Percentiles rank a stretch among this genome's conserved stretches.
These are phyloP conservation scores for Pollachius pollachius DNA, from an alignment of 2,113 vertebrate species.

Conservation along the genomic window DNA sequence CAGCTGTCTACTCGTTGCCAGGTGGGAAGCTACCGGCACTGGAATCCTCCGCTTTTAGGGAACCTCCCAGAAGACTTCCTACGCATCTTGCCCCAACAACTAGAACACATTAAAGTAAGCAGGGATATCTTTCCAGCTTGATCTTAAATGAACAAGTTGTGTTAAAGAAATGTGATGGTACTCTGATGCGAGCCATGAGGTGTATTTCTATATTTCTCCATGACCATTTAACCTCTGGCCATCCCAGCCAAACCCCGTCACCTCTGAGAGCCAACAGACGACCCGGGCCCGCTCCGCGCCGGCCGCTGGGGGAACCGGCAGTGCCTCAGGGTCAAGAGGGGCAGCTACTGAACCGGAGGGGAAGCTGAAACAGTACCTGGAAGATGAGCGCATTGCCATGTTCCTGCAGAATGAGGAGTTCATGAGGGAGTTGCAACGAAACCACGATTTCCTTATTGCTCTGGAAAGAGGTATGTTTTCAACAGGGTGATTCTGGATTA, in stretches of 20 bases:
- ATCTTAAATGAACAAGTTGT: no score
- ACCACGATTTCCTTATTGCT: constrained; percentile 93
- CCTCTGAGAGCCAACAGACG: constrained; percentile 55
- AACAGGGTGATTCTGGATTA: not conserved
- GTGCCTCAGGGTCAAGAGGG: constrained; percentile 20
- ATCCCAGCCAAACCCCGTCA: constrained; percentile 59
- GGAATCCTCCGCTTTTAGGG: constrained; percentile 92
- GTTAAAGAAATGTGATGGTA: no score
- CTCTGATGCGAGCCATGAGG: no score
- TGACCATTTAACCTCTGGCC: not conserved
- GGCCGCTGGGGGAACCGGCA: constrained; percentile 39
- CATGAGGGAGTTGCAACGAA: constrained; percentile 95
- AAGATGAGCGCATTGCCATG: constrained; percentile 92
- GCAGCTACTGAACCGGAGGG: constrained; percentile 82
- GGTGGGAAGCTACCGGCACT: constrained; percentile 83
- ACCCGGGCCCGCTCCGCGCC: constrained; percentile 23
- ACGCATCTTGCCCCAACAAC: constrained; percentile 90
- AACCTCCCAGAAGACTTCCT: constrained; percentile 94
- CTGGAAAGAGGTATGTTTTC: constrained; percentile 85
- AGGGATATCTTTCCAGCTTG: not conserved
- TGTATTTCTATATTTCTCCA: no score
- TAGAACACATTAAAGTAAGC: constrained; percentile 75
- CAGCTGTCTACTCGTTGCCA: constrained; percentile 55
- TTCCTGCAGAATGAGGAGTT: constrained; percentile 98
- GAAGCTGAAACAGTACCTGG: constrained; percentile 92